These are phyloP conservation scores for Musca vetustissima DNA, from an alignment of 1,140 invertebrate species.

Conservation along the genomic window DNA sequence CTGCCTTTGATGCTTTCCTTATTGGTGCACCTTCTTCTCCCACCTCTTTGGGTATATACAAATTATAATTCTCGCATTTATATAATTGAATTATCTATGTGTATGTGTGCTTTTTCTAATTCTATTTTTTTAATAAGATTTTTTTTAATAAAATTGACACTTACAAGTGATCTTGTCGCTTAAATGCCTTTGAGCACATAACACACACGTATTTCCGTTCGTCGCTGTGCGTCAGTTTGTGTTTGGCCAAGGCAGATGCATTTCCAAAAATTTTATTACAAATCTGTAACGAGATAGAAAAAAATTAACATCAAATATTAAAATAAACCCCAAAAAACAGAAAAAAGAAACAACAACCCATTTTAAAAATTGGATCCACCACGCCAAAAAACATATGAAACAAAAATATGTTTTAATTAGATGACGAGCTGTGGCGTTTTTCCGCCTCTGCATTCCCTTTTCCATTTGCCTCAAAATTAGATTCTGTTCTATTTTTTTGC, in stretches of 20 bases:
- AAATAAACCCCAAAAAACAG: conserved; percentile 2
- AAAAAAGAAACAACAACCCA: background rate
- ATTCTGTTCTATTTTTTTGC: no score
- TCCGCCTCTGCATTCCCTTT: background rate
- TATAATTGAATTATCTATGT: no score
- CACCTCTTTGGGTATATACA: no score
- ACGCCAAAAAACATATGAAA: conserved; percentile 6
- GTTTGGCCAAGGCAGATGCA: conserved; percentile 94
- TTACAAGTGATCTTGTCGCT: conserved; percentile 98
- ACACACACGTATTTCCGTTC: conserved; percentile 94
- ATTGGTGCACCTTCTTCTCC: no score
- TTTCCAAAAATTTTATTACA: conserved; percentile 97
- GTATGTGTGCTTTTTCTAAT: no score
- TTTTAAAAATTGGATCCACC: background rate
- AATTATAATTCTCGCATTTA: no score
- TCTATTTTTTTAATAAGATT: background rate
- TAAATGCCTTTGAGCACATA: conserved; percentile 96
- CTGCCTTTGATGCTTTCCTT: no score
- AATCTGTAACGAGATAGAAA: conserved; percentile 63
- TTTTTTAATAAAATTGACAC: conserved; percentile 56
- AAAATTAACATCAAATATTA: conserved; percentile 1
- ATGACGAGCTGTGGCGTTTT: background rate
- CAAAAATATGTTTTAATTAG: conserved; percentile 10
- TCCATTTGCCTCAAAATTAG: no score
- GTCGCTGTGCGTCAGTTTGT: conserved; percentile 97